Percentiles rank a stretch among this genome's conserved stretches.
phyloP scores from a whole-genome alignment of 64 coral and sea anemone species.

The Actinia tenebrosa region DNA sequence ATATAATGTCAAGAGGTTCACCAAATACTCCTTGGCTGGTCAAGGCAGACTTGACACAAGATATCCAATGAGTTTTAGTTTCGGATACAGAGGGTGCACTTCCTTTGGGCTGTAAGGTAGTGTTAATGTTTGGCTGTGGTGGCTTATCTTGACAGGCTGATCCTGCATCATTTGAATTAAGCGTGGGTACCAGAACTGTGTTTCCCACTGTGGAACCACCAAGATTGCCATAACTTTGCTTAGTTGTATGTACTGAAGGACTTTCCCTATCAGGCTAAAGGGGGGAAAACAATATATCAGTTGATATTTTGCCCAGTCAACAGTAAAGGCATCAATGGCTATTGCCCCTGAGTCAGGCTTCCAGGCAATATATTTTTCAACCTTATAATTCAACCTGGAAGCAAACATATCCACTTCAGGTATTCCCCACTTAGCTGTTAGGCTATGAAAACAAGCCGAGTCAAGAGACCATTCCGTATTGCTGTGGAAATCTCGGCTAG shows the following conservation, averaged over 20 bases:
- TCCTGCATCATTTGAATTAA: slow-evolving; percentile 31
- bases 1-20: slow-evolving; percentile 40
- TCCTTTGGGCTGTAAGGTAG: slow-evolving; percentile 20
- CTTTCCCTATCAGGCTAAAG: slow-evolving; percentile 46
- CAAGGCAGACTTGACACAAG: slow-evolving; percentile 34
- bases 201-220: slow-evolving; percentile 41
- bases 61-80: slow-evolving; percentile 53
- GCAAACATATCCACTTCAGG: slow-evolving; percentile 52
- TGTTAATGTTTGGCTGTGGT: slow-evolving; percentile 27
- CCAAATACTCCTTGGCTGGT: slow-evolving; percentile 30
- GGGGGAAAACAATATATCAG: slow-evolving; percentile 42
- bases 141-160: slow-evolving; percentile 26
- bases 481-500: background rate
- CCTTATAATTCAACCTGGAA: slow-evolving; percentile 33
- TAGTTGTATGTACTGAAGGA: slow-evolving; percentile 16
- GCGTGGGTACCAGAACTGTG: slow-evolving; percentile 61
- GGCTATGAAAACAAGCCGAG: background rate
- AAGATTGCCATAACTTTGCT: slow-evolving; percentile 4
- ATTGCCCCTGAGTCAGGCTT: slow-evolving; percentile 39
- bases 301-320: slow-evolving; percentile 36
- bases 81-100: slow-evolving; percentile 54
- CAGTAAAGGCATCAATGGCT: slow-evolving; percentile 32
- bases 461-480: slow-evolving; percentile 43
- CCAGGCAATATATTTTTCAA: slow-evolving; percentile 19
- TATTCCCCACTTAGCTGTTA: slow-evolving; percentile 5